phyloP scores from a whole-genome alignment of 1,140 invertebrate species.

The Drosophila arizonae region DNA sequence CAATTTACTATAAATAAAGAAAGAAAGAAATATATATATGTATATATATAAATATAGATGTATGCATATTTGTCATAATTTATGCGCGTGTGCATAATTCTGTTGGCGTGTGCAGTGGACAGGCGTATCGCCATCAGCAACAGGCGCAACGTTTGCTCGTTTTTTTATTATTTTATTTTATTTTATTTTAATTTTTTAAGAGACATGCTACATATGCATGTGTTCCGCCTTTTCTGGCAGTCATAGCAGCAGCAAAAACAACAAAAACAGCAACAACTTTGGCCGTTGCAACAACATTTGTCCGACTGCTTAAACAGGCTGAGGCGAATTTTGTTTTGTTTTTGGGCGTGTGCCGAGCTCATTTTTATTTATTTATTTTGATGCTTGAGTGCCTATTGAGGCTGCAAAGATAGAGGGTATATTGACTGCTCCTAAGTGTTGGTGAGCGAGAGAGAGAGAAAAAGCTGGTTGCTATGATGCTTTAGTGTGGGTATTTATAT shows the following conservation, averaged over 20 bases:
- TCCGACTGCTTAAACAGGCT: conserved; percentile 12
- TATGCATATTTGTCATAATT: conserved; percentile 22
- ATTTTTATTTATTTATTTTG: conserved; percentile 39
- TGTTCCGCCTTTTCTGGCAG: conserved; percentile 64
- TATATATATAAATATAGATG: neutral
- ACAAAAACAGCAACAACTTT: conserved; percentile 19
- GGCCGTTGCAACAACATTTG: conserved; percentile 27
- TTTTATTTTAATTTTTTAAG: conserved; percentile 33
- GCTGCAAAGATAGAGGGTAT: too few species aligned
- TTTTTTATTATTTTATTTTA: conserved; percentile 24
- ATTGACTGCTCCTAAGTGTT: too few species aligned
- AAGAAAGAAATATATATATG: neutral
- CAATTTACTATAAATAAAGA: neutral
- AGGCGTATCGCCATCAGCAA: conserved; percentile 19
- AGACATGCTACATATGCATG: conserved; percentile 19
- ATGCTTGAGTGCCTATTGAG: neutral
- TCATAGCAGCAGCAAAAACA: conserved; percentile 21
- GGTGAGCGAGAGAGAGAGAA: too few species aligned
- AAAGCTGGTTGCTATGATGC: too few species aligned
- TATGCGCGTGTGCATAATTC: conserved; percentile 26
- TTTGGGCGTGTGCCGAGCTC: conserved; percentile 60
- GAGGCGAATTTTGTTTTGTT: conserved; percentile 27
- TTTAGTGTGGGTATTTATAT: too few species aligned
- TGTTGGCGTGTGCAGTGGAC: conserved; percentile 10
- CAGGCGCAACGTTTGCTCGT: conserved; percentile 35